Evolutionary conservation across 1,140 invertebrate genomes (phyloP), one percentile per base, ranked within the genome.

Genomic region (Eumaeus atala): DNA sequence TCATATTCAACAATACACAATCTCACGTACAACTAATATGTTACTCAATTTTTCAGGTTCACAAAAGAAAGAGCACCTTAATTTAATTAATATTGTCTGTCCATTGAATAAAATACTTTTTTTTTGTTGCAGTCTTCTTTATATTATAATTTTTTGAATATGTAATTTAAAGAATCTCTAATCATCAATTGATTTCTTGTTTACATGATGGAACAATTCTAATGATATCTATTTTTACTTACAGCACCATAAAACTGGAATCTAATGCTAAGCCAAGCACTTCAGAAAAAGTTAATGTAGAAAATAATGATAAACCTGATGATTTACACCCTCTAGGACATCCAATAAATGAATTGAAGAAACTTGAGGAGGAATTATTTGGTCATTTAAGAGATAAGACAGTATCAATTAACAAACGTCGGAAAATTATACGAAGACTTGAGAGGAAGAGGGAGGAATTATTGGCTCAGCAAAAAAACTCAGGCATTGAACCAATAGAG

Each of bases 311-410:
- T 14, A 66, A 70, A 28, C 66, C 70, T 17, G 54, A 61, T 11
- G 70, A 53, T 48, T 72, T 81, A 18, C 84, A 82, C 44, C 74
- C 75, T 1, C 68, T 74, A 47, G 74, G 73, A 12, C 84, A 84
- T 54, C 79, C 79, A 37, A 87, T 84, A 66, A 74, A 87, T 66
- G 61, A 75, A 28, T 49, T 87, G 2, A 80, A 81, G 59, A 64
- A 78, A 49, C 58, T 84, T 0, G 79, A 84, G 53, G 60, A 71
- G 8, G 65, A 69, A 21, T 37, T 84, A 21, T 84, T 84, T 64
- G 67, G 70, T 1, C 74, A 82, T 50, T 59, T 81, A 11, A 73
- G 67, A 35, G 74, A 84, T 11, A 67, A 66, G 9, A 64, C 76
- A 11, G 54, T 78, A 33, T 73, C 81, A 16, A 64, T 87, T 6